A percentile compares a stretch with the other conserved stretches of the same genome.
phyloP scores from a whole-genome alignment of 2,888 invertebrate species.

The Caenorhabditis panamensis region DNA sequence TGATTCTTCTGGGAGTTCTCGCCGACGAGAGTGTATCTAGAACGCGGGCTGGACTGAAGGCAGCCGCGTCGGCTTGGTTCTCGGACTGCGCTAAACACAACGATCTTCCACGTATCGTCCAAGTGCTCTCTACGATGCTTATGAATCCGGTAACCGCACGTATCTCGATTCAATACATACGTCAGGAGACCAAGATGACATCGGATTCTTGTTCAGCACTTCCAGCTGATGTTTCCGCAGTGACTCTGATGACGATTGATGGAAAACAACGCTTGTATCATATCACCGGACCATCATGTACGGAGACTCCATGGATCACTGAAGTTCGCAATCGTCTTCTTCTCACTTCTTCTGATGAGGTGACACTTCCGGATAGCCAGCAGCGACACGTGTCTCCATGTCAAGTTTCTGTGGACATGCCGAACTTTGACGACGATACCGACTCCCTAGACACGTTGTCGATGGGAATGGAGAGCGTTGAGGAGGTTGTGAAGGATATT shows the following conservation, averaged over 20 bases:
- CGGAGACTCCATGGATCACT: constrained; percentile 52
- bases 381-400: constrained; percentile 28
- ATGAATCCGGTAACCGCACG: constrained; percentile 89
- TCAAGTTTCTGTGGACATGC: constrained; percentile 53
- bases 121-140: constrained; percentile 85
- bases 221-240: constrained; percentile 71
- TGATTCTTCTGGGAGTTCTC: constrained; percentile 78
- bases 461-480: constrained; percentile 68
- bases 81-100: constrained; percentile 86
- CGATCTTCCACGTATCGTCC: constrained; percentile 88
- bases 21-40: constrained; percentile 76
- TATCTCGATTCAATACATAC: constrained; percentile 86
- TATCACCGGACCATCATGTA: constrained; percentile 60
- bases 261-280: constrained; percentile 78
- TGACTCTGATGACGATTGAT: constrained; percentile 74
- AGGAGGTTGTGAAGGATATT: constrained; percentile 73
- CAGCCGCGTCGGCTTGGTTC: constrained; percentile 88
- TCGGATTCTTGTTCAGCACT: constrained; percentile 66
- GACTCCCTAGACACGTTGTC: constrained; percentile 78
- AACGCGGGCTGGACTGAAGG: constrained; percentile 72
- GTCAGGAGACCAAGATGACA: constrained; percentile 69
- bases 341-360: constrained; percentile 51
- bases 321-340: constrained; percentile 66
- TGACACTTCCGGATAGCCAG: constrained; percentile 28
- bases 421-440: constrained; percentile 70